phyloP scores from a whole-genome alignment of 2,797 vertebrate species.

The Argya squamiceps region DNA sequence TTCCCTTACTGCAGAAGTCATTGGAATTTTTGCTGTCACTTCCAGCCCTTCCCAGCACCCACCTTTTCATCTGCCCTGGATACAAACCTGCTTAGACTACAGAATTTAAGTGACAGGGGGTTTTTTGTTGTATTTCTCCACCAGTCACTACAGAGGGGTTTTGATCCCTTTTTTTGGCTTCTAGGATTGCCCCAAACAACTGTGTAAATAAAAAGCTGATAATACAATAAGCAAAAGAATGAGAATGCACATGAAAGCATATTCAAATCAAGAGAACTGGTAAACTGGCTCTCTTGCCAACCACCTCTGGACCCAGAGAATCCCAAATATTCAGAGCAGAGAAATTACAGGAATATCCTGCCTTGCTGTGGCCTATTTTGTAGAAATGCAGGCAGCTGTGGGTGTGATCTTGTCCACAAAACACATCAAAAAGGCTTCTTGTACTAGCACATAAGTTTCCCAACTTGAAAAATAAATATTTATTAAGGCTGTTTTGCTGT shows the following conservation, averaged over 20 bases:
- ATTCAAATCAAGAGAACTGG: background rate
- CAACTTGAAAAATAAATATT: background rate
- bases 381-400: background rate
- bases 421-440: background rate
- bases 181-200: background rate
- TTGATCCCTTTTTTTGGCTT: background rate
- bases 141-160: background rate
- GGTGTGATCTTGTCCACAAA: background rate
- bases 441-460: background rate
- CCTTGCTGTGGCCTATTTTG: background rate
- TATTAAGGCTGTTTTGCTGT: background rate
- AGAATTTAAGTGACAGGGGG: background rate
- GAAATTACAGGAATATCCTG: background rate
- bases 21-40: background rate
- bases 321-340: background rate
- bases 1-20: background rate
- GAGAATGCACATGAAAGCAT: background rate
- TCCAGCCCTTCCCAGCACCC: background rate
- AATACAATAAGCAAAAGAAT: background rate
- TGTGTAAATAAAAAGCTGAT: accelerated
- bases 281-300: background rate
- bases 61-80: background rate
- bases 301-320: background rate
- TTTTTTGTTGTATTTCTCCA: background rate
- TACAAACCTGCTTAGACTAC: background rate